Conservation (phyloP, 2,797 vertebrate species). For the Mallotus villosus region DNA sequence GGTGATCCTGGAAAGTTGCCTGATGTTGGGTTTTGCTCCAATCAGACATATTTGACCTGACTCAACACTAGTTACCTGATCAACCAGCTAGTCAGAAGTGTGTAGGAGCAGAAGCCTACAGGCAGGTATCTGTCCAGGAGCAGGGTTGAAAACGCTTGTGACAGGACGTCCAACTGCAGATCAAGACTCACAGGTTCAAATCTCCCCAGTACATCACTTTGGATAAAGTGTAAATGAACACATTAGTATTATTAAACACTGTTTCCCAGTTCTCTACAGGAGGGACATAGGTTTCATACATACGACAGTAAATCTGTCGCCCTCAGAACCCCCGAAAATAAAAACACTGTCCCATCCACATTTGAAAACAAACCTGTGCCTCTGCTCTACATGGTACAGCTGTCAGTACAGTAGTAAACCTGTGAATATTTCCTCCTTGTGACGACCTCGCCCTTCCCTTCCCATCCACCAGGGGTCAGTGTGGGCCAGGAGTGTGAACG, state of each 20-base stretch:
- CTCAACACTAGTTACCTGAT: background rate
- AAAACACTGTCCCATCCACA: background rate
- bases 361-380: too few species aligned
- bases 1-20: too few species aligned
- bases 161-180: too few species aligned
- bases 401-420: background rate
- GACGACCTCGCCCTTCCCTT: background rate
- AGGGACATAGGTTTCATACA: too few species aligned
- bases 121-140: background rate
- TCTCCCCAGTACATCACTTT: too few species aligned
- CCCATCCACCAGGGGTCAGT: constrained; percentile 72
- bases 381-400: background rate
- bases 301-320: background rate
- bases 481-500: constrained; percentile 81
- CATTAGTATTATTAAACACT: too few species aligned
- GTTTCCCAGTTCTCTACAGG: too few species aligned
- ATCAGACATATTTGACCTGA: too few species aligned
- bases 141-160: background rate
- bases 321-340: background rate
- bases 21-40: background rate
- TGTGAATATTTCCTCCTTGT: background rate
- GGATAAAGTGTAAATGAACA: too few species aligned
- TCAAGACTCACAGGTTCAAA: too few species aligned
- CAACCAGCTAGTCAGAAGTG: background rate
- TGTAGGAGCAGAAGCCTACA: too few species aligned